A percentile compares a stretch with the other conserved stretches of the same genome.
Evolutionary conservation across 2,113 vertebrate species (phyloP).

Genomic region (Sporophila hypoxantha): DNA sequence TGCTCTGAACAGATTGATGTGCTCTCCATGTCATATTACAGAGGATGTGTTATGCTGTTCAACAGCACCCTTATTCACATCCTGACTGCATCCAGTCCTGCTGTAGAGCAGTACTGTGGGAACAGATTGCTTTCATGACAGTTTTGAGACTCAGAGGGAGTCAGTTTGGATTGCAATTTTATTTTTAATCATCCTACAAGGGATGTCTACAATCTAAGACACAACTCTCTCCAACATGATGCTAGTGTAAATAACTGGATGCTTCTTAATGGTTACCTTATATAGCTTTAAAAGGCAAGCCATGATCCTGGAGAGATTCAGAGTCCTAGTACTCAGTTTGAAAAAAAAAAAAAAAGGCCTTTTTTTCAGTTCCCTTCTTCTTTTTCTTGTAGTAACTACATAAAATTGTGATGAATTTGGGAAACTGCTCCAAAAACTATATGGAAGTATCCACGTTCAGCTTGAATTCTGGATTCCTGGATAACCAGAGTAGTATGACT

Average conservation of each 20-base stretch:
- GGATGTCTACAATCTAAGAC: neutral
- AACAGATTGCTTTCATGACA: conserved; percentile 38
- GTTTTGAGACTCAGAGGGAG: conserved; percentile 24
- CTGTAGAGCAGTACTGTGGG: neutral
- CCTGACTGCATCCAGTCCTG: neutral
- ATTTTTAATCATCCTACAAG: conserved; percentile 7
- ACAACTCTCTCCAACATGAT: neutral
- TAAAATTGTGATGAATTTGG: neutral
- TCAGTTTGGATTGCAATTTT: neutral
- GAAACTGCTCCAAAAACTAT: neutral
- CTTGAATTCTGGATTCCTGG: neutral
- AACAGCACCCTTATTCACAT: conserved; percentile 22
- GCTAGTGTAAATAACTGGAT: neutral
- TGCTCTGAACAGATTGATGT: conserved; percentile 1
- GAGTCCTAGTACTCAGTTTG: neutral
- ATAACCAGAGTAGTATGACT: neutral
- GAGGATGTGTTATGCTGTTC: neutral
- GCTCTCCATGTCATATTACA: neutral
- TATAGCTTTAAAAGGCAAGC: neutral
- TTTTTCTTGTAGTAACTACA: neutral
- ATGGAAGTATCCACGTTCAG: neutral
- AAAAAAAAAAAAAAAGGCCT: neutral
- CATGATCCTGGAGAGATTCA: neutral
- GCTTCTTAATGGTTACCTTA: neutral
- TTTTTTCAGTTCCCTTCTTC: neutral